These are phyloP conservation scores for Orius insidiosus DNA, from an alignment of 1,140 invertebrate species.

Conservation along the genomic window DNA sequence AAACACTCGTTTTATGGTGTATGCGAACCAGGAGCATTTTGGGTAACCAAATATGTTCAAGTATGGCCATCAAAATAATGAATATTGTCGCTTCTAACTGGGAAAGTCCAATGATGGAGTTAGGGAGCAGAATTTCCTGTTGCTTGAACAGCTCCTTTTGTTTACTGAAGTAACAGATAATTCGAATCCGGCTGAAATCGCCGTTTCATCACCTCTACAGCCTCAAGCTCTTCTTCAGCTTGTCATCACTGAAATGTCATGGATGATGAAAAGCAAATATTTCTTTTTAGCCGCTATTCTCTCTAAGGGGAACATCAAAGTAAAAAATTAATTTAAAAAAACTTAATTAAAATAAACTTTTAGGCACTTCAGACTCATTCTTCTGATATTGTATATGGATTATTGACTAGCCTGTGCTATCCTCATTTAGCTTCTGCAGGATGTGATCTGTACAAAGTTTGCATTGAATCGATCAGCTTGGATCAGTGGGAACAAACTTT, in stretches of 20 bases:
- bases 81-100: constrained; percentile 18
- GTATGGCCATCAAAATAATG: constrained; percentile 5
- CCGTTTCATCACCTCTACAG: neutral
- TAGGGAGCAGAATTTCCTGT: constrained; percentile 11
- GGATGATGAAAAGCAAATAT: constrained; percentile 18
- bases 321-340: too few relatives aligned
- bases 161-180: neutral
- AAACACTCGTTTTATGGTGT: constrained; percentile 6
- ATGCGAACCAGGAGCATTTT: neutral
- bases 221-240: constrained; percentile 13
- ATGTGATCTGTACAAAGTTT: constrained; percentile 16
- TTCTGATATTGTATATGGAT: constrained; percentile 14
- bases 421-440: constrained; percentile 19
- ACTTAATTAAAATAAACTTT: too few relatives aligned
- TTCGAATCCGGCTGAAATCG: neutral
- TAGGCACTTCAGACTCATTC: neutral
- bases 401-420: constrained; percentile 15
- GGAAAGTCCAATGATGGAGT: constrained; percentile 18
- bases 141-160: constrained; percentile 1
- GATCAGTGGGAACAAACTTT: constrained; percentile 17
- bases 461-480: constrained; percentile 14
- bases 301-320: neutral
- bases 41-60: neutral
- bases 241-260: constrained; percentile 15
- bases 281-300: constrained; percentile 13